Base-by-base conservation (phyloP, 30 jellyfish, hydroid and myxozoan genomes). In the Aurelia aurita region DNA sequence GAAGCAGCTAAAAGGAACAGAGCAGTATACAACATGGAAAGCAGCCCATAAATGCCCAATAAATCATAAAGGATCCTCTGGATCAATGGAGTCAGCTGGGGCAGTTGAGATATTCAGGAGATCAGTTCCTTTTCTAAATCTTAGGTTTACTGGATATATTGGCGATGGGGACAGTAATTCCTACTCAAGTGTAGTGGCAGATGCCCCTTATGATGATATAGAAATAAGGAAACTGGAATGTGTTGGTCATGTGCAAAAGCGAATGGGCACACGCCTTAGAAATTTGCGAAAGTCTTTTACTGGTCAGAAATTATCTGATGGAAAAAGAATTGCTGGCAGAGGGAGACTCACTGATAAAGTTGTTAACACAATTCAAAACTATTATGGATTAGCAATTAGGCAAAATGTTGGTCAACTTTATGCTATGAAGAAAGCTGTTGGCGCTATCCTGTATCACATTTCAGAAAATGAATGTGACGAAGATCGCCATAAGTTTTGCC, bases 161-260 rank as follows among this genome's bases (percentile, higher is more conserved):
- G 82, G 82, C n/a, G n/a, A n/a, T n/a, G n/a, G n/a, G n/a, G n/a
- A n/a, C n/a, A n/a, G n/a, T n/a, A n/a, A n/a, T n/a, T 73, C 63
- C 6, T 73, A 73, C 16, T 7, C 34, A 69, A 69, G 21, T 7
- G 25, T 21, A 27, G 0, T n/a, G n/a, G n/a, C n/a, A n/a, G n/a
- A n/a, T n/a, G n/a, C n/a, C n/a, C n/a, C n/a, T n/a, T n/a, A n/a
- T 69, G 13, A 66, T 66, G 82, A 65, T 18, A 12, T 14, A 15
- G 85, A 73, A 11, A 53, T 73, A n/a, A 20, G 20, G 27, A 73
- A 73, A 53, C 71, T 44, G 53, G 89, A 72, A 58, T 85, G 89
- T 64, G 61, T 74, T 23, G 95, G 90, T 19, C 95, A 85, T 78
- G 90, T 85, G 22, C 84, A 74, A 74, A 87, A 74, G 71, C 74